Conservation (phyloP, 1,140 invertebrate genomes). For the Papilio dardanus region DNA sequence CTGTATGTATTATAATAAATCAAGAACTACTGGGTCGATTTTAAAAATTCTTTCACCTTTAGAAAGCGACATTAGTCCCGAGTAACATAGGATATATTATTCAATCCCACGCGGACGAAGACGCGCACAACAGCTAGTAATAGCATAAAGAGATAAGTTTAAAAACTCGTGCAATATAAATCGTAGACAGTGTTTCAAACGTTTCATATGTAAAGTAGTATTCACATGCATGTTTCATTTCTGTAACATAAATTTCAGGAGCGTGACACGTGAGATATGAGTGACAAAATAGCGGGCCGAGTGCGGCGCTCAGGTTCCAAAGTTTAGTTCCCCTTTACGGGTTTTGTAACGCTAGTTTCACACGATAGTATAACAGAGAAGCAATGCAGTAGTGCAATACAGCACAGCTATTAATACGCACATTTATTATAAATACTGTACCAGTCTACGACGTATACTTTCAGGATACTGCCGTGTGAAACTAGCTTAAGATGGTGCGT, state of each 20-base stretch:
- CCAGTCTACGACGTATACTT: not conserved
- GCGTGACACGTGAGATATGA: slow-evolving; percentile 39
- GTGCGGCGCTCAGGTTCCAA: slow-evolving; percentile 14
- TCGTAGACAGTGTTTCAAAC: slow-evolving; percentile 31
- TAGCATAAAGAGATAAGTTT: not conserved
- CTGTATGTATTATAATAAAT: no score
- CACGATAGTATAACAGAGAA: not conserved
- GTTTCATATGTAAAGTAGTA: slow-evolving; percentile 35
- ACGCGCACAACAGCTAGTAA: not conserved
- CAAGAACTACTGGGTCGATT: no score
- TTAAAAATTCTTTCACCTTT: no score
- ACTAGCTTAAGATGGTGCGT: not conserved
- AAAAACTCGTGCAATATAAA: not conserved
- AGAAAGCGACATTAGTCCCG: no score
- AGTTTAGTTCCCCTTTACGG: slow-evolving; percentile 24
- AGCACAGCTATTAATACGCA: not conserved
- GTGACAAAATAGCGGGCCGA: slow-evolving; percentile 21
- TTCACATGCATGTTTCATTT: slow-evolving; percentile 43
- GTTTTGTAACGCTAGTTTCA: not conserved
- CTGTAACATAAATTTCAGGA: slow-evolving; percentile 41
- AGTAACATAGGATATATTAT: no score
- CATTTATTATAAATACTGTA: not conserved
- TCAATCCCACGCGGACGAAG: no score
- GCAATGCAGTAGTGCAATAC: not conserved
- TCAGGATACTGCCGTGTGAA: not conserved